Evolutionary conservation across 2,888 invertebrate genomes (phyloP), one percentile per base, ranked within the genome.

Genomic region (Liposcelis brunnea): DNA sequence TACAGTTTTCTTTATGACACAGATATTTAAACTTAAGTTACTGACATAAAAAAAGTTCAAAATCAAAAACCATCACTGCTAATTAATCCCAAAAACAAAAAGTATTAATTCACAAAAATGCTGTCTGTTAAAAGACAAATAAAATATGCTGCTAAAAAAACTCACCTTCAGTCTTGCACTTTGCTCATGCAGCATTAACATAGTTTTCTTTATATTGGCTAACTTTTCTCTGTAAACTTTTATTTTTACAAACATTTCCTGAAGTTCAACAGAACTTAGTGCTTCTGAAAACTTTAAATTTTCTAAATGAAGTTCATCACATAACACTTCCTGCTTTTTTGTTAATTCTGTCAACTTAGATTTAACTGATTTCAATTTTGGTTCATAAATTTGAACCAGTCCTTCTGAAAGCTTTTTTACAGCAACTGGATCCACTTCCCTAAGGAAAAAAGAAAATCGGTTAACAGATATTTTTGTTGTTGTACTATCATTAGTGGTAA

Each of bases 271-370:
- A 14, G 15, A 14, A 18, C 19, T 19, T 6, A 15, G 40, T 6
- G 40, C 40, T 19, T 19, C 40, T 4, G 18, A 12, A 6, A 40
- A 18, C 11, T 40, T 40, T 19, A 40, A 19, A 19, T 40, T 40
- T 19, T 40, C 40, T 5, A 10, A 7, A 40, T 40, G 40, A 16
- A 40, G 40, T 11, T 40, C 16, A 3, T 21, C n/a, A 19, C 19
- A 40, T 18, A 40, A 12, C 4, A 40, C 40, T 40, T 40, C 40
- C 19, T 40, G 40, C 19, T 40, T 40, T 21, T 40, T 40, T 19
- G 40, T 40, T 19, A 40, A 11, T 21, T 40, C 40, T 6, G 21
- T 16, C 6, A 40, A 11, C 11, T 40, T 10, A 6, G 12, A 12
- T 18, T 40, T 14, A 16, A 40, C 19, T 12, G 19, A 14, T 19